Conservation (phyloP, 2,888 invertebrate species). For the Ellobium chinense region DNA sequence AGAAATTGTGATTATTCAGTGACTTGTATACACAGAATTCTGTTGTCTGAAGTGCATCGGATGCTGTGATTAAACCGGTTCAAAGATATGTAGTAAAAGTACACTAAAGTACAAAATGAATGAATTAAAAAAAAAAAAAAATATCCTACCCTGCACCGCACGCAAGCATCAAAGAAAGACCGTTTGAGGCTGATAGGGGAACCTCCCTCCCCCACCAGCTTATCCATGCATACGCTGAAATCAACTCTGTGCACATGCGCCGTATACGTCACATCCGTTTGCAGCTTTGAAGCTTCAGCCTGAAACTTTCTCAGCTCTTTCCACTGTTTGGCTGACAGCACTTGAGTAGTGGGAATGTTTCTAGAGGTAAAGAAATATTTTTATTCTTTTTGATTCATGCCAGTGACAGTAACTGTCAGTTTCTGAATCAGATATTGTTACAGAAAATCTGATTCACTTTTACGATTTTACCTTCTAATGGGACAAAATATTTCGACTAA, state of each 20-base stretch:
- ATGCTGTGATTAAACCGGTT: too few relatives aligned
- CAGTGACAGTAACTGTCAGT: too few relatives aligned
- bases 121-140: not conserved
- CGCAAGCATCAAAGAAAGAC: slow-evolving; percentile 37
- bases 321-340: slow-evolving; percentile 21
- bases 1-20: too few relatives aligned
- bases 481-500: too few relatives aligned
- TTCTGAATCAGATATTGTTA: too few relatives aligned
- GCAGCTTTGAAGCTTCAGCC: slow-evolving; percentile 10
- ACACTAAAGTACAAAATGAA: too few relatives aligned
- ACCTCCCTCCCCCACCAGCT: slow-evolving; percentile 30
- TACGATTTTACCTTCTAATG: too few relatives aligned
- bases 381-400: not conserved
- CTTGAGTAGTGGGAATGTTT: not conserved
- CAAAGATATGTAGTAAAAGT: too few relatives aligned
- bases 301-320: slow-evolving; percentile 9
- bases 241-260: slow-evolving; percentile 24
- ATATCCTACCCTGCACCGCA: slow-evolving; percentile 41
- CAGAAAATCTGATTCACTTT: too few relatives aligned
- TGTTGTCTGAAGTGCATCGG: not conserved
- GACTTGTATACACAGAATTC: too few relatives aligned
- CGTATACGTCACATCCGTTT: slow-evolving; percentile 15
- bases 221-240: slow-evolving; percentile 37
- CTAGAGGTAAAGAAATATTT: not conserved
- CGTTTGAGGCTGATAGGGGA: slow-evolving; percentile 35